A percentile compares a stretch with the other conserved stretches of the same genome.
These are phyloP conservation scores for Anhinga anhinga DNA, from an alignment of 2,113 vertebrate species.

Conservation along the genomic window DNA sequence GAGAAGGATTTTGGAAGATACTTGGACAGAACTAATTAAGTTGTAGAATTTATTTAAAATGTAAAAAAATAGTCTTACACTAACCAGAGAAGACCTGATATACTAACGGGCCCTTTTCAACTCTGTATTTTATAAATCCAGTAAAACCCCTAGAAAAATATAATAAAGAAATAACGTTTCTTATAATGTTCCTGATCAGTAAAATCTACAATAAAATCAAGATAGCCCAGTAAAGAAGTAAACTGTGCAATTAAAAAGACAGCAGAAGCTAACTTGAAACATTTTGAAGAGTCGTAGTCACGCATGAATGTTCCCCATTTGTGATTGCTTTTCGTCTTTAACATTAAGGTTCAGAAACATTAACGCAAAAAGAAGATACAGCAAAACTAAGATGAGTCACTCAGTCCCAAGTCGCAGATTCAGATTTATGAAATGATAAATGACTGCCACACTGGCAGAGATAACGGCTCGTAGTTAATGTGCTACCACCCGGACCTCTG, in stretches of 20 bases:
- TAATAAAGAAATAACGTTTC: not conserved
- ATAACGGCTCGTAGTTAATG: not conserved
- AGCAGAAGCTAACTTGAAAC: not conserved
- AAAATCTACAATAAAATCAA: slow-evolving; percentile 29
- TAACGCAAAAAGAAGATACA: not conserved
- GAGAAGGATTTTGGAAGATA: not conserved
- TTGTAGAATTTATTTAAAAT: not conserved
- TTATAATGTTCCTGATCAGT: not conserved
- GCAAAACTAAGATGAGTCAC: not conserved
- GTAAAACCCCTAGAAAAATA: not conserved
- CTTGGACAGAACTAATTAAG: not conserved
- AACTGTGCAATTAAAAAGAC: slow-evolving; percentile 1
- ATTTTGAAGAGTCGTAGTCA: not conserved
- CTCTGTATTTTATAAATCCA: not conserved
- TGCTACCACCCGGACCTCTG: not conserved
- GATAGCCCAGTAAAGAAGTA: slow-evolving; percentile 16
- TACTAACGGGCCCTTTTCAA: not conserved
- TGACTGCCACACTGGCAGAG: not conserved
- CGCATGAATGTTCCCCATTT: not conserved
- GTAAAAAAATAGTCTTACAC: not conserved
- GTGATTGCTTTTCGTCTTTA: not conserved
- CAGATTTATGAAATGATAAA: not conserved
- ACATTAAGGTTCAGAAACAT: not conserved
- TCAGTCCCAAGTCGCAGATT: not conserved
- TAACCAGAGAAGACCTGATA: not conserved